A percentile compares a stretch with the other conserved stretches of the same genome.
Evolutionary conservation across 1,140 invertebrate species (phyloP).

Genomic region (Aphis craccivora): DNA sequence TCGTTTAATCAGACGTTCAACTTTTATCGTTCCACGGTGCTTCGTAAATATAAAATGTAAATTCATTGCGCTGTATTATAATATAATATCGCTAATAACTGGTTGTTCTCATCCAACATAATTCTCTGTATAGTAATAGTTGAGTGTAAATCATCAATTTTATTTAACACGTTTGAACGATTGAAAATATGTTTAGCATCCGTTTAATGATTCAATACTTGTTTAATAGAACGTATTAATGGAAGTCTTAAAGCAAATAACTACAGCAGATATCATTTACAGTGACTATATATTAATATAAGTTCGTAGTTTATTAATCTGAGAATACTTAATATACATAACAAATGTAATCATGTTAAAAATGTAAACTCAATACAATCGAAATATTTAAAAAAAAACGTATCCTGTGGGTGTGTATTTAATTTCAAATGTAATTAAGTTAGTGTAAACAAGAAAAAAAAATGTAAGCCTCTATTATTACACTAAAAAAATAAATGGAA

Average conservation of each 20-base stretch:
- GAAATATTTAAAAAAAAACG: not conserved
- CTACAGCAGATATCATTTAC: not conserved
- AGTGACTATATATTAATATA: not conserved
- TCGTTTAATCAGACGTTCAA: not conserved
- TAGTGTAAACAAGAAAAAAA: not conserved
- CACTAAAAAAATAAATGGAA: not conserved
- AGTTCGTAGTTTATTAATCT: not conserved
- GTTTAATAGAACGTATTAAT: not conserved
- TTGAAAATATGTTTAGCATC: not conserved
- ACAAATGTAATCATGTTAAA: not conserved
- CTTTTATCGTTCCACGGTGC: not conserved
- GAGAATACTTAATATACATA: not conserved
- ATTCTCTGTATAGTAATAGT: no score
- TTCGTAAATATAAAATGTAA: not conserved
- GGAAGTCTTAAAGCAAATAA: not conserved
- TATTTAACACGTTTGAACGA: not conserved
- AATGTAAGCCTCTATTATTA: not conserved
- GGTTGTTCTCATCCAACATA: no score
- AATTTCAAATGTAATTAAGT: slow-evolving; percentile 11
- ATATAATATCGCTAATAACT: not conserved
- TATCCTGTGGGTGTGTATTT: not conserved
- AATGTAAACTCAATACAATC: not conserved
- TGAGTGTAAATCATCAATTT: not conserved
- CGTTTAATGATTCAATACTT: not conserved
- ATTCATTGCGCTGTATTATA: not conserved